phyloP scores from a whole-genome alignment of 2,888 invertebrate genomes.

The Caenorhabditis panamensis region DNA sequence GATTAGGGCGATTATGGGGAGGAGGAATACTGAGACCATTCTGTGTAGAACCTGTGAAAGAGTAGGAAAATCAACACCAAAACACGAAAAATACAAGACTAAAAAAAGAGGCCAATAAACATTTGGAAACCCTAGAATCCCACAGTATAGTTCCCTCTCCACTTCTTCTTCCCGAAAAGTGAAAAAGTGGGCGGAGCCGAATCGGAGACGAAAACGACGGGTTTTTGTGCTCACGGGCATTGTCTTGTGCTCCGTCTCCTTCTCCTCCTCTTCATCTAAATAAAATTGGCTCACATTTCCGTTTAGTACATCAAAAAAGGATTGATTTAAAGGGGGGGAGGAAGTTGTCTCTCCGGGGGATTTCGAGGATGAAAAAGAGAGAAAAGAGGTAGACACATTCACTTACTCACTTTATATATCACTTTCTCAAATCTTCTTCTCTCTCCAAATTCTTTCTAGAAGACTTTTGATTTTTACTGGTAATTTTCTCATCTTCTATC shows the following conservation, averaged over 20 bases:
- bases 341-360: conserved; percentile 3
- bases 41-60: too few species aligned
- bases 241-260: background rate
- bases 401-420: background rate
- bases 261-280: conserved; percentile 21
- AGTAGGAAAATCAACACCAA: background rate
- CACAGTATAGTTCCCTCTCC: background rate
- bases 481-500: background rate
- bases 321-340: conserved; percentile 1
- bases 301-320: conserved; percentile 26
- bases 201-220: conserved; percentile 11
- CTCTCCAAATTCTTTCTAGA: background rate
- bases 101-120: too few species aligned
- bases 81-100: background rate
- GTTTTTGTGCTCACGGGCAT: conserved; percentile 16
- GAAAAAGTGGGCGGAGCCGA: conserved; percentile 5
- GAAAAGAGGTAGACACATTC: background rate
- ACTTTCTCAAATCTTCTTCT: background rate
- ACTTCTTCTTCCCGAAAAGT: background rate
- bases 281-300: conserved; percentile 48
- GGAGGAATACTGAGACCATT: conserved; percentile 51
- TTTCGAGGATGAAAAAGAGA: conserved; percentile 9
- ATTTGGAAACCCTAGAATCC: too few species aligned
- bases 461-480: background rate
- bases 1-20: conserved; percentile 48